A percentile compares a stretch with the other conserved stretches of the same genome.
Evolutionary conservation across 2,113 vertebrate genomes (phyloP).

Genomic region (Oryzias celebensis): DNA sequence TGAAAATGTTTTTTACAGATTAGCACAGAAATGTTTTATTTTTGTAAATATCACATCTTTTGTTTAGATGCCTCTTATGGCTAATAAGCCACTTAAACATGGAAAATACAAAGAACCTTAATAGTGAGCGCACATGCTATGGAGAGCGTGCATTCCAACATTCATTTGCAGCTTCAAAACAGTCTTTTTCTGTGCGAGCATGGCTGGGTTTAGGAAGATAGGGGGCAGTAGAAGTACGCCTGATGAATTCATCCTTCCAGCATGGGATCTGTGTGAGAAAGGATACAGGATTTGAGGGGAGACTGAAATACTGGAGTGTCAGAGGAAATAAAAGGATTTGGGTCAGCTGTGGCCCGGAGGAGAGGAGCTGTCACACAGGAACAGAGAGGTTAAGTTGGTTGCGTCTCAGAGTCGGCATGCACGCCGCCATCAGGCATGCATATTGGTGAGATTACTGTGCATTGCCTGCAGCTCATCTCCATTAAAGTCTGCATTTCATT

Average conservation of each 20-base stretch:
- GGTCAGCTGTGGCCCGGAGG: slow-evolving; percentile 62
- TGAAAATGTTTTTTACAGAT: too few species aligned
- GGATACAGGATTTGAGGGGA: slow-evolving; percentile 18
- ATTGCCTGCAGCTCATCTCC: slow-evolving; percentile 15
- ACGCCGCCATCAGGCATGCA: slow-evolving; percentile 39
- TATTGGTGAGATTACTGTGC: slow-evolving; percentile 44
- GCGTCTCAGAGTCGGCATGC: slow-evolving; percentile 55
- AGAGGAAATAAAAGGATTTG: slow-evolving; percentile 41
- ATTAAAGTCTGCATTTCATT: slow-evolving; percentile 34
- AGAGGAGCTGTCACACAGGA: slow-evolving; percentile 57
- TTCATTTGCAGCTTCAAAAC: background rate
- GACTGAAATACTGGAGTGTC: slow-evolving; percentile 8
- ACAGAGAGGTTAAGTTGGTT: slow-evolving; percentile 36
- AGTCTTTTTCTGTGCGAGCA: slow-evolving; percentile 6
- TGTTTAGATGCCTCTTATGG: too few species aligned
- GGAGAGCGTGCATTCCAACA: too few species aligned
- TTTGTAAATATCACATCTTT: too few species aligned
- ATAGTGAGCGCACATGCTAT: too few species aligned
- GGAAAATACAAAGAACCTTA: too few species aligned
- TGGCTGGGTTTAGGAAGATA: slow-evolving; percentile 23
- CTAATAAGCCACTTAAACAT: too few species aligned
- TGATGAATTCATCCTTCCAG: slow-evolving; percentile 11
- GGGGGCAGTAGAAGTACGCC: slow-evolving; percentile 60
- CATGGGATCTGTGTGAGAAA: slow-evolving; percentile 18
- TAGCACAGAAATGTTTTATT: too few species aligned